These are phyloP conservation scores for Zele albiditarsus DNA, from an alignment of 2,888 invertebrate genomes.

Conservation along the genomic window DNA sequence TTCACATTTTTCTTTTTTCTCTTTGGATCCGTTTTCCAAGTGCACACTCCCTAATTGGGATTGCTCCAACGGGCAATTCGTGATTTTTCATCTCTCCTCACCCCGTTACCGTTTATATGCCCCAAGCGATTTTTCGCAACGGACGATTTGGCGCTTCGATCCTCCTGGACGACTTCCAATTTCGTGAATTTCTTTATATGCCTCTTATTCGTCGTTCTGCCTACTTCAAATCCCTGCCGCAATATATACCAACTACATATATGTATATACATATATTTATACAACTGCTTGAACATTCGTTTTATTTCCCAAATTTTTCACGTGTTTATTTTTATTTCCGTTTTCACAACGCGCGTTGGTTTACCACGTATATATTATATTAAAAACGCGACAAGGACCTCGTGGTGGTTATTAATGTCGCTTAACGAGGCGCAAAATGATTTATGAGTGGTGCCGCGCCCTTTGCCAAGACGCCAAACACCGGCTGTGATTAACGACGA, in stretches of 20 bases:
- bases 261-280: neutral
- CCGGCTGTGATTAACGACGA: conserved; percentile 39
- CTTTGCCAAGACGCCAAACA: conserved; percentile 42
- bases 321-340: conserved; percentile 47
- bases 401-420: conserved; percentile 45
- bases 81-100: conserved; percentile 43
- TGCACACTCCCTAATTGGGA: conserved; percentile 51
- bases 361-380: conserved; percentile 20
- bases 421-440: conserved; percentile 46
- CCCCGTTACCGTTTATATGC: conserved; percentile 10
- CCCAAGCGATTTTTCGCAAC: conserved; percentile 32
- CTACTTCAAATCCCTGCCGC: conserved; percentile 17
- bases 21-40: conserved; percentile 28
- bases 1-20: conserved; percentile 22
- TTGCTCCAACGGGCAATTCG: conserved; percentile 48
- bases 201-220: neutral
- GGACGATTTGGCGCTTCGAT: conserved; percentile 46
- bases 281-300: neutral
- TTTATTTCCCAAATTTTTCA: conserved; percentile 22
- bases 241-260: neutral
- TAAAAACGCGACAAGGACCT: conserved; percentile 23
- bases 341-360: conserved; percentile 24
- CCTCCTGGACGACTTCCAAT: conserved; percentile 51
- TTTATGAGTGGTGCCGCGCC: conserved; percentile 43
- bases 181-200: conserved; percentile 44